Evolutionary conservation across 2,888 invertebrate genomes (phyloP).

Genomic region (Apodemia zela): DNA sequence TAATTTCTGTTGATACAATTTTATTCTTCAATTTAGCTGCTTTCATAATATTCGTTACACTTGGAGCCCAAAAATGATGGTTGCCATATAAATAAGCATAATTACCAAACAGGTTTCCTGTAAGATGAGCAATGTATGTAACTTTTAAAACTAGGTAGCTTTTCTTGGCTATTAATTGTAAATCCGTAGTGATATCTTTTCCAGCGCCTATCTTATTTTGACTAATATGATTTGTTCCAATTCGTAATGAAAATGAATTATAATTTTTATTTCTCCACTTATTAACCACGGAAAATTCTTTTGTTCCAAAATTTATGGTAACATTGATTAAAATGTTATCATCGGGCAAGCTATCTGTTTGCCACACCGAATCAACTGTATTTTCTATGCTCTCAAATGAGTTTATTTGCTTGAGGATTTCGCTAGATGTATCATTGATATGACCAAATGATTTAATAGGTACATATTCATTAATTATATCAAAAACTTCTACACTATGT

Average conservation of each 20-base stretch:
- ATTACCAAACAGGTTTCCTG: conserved; percentile 50
- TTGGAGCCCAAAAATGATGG: conserved; percentile 60
- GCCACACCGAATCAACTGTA: conserved; percentile 36
- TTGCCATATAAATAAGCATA: conserved; percentile 52
- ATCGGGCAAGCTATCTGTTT: conserved; percentile 41
- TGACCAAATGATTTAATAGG: conserved; percentile 42
- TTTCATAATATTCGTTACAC: conserved; percentile 50
- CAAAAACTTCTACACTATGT: conserved; percentile 41
- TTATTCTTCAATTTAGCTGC: conserved; percentile 49
- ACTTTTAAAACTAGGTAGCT: conserved; percentile 48
- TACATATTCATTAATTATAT: conserved; percentile 44
- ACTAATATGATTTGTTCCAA: conserved; percentile 41
- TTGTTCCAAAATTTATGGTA: conserved; percentile 41
- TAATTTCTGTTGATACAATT: conserved; percentile 46
- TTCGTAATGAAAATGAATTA: conserved; percentile 33
- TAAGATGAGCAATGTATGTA: conserved; percentile 43
- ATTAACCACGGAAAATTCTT: conserved; percentile 37
- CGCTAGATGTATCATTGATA: conserved; percentile 48
- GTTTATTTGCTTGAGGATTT: conserved; percentile 30
- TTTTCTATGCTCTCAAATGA: conserved; percentile 22
- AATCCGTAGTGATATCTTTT: conserved; percentile 40
- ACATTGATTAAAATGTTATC: conserved; percentile 44
- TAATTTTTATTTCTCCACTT: conserved; percentile 47
- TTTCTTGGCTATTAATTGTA: conserved; percentile 45
- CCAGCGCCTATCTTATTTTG: conserved; percentile 43